Percentiles rank a stretch among this genome's conserved stretches.
These are phyloP conservation scores for Coreius guichenoti DNA, from an alignment of 2,797 vertebrate genomes.

Conservation along the genomic window DNA sequence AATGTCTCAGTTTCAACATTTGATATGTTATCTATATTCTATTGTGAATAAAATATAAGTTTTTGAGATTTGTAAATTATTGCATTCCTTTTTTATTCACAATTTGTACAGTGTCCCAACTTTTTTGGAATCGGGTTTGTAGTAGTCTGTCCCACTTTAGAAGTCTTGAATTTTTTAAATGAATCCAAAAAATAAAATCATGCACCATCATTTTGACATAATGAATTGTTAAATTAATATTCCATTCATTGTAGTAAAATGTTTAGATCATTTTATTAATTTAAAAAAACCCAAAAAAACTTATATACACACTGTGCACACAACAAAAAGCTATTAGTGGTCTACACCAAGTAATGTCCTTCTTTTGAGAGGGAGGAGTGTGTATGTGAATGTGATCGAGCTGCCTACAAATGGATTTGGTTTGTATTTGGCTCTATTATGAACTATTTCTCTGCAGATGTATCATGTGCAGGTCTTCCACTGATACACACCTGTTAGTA, in stretches of 20 bases:
- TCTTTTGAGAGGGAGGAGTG: neutral
- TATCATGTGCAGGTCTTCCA: slow-evolving; percentile 20
- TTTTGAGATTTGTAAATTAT: no score
- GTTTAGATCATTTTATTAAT: neutral
- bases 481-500: slow-evolving; percentile 40
- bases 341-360: neutral
- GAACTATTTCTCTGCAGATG: slow-evolving; percentile 39
- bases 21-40: no score
- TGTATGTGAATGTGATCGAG: neutral
- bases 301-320: neutral
- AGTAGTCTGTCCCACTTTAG: neutral
- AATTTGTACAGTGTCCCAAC: no score
- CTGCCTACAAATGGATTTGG: neutral
- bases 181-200: neutral
- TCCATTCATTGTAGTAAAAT: neutral
- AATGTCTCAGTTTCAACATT: no score
- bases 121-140: no score
- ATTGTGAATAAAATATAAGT: no score
- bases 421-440: slow-evolving; percentile 19
- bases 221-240: neutral
- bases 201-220: no score
- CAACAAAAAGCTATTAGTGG: neutral
- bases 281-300: no score
- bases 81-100: no score
- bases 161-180: neutral